Evolutionary conservation across 2,888 invertebrate genomes (phyloP), one percentile per base, ranked within the genome.

Genomic region (Lochmaea capreae): DNA sequence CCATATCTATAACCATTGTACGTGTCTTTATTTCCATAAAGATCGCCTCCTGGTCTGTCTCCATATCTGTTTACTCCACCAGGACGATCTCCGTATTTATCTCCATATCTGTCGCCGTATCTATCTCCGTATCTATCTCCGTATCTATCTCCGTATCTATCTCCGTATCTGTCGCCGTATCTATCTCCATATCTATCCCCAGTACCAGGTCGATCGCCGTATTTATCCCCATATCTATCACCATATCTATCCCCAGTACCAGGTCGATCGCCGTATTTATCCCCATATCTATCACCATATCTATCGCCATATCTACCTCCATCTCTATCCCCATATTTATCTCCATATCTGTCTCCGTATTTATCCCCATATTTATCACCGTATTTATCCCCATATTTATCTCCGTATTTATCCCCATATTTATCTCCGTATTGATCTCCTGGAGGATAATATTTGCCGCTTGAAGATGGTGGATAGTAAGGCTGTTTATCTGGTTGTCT

Each of bases 1-100:
- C 81, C 79, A 52, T 85, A 86, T 52, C 78, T 80, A 63, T 84
- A 83, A 6, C 86, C 71, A 88, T 18, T 71, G 46, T 65, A 71
- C 9, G 59, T 72, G 16, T 72, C 72, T 57, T 68, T 84, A 76
- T 79, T 79, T 65, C 80, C 77, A 70, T 82, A 84, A 33, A 71
- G 63, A 63, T 68, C 57, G 43, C 81, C 79, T 46, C 78, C 77
- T 65, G 77, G 75, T 66, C 73, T 67, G 10, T 76, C 79, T 22
- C 71, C 71, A 80, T 74, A 54, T 18, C 54, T 54, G 9, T 54
- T n/a, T n/a, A 14, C 49, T 16, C 54, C 54, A 16, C 54, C 18
- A 18, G 54, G 54, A 18, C 54, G 54, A 16, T 63, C 62, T 2
- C 46, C 72, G 80, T 68, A 67, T 46, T 63, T 43, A 49, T 72